phyloP scores from a whole-genome alignment of 2,113 vertebrate species.

The Ptyas mucosa region DNA sequence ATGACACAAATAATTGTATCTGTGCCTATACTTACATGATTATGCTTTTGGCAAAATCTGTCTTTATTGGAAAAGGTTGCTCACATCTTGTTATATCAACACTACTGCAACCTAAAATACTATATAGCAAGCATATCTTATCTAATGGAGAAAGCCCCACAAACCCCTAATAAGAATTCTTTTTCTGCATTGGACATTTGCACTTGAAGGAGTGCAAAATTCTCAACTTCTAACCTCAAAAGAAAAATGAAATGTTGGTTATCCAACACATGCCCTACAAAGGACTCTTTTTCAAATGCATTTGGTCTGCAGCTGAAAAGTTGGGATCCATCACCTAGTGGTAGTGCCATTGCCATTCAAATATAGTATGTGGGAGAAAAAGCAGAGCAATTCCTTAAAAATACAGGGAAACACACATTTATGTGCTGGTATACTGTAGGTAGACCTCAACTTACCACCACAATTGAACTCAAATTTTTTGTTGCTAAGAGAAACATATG shows the following conservation, averaged over 20 bases:
- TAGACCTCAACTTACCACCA: no score
- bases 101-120: background rate
- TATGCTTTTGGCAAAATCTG: conserved; percentile 17
- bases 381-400: background rate
- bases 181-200: background rate
- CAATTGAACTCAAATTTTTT: no score
- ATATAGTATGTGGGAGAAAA: background rate
- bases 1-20: background rate
- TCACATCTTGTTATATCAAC: conserved; percentile 35
- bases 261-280: background rate
- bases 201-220: background rate
- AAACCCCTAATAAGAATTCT: background rate
- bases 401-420: background rate
- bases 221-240: background rate
- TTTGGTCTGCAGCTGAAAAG: background rate
- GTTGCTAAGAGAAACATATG: background rate
- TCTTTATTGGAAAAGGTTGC: conserved; percentile 24
- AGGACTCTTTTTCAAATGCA: background rate
- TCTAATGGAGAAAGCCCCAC: background rate
- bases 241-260: background rate
- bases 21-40: conserved; percentile 5
- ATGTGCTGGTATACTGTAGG: background rate
- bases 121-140: background rate
- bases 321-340: background rate
- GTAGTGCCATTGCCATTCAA: background rate